Conservation (phyloP, 2,113 vertebrate species). For the Ceyx melanurus region DNA sequence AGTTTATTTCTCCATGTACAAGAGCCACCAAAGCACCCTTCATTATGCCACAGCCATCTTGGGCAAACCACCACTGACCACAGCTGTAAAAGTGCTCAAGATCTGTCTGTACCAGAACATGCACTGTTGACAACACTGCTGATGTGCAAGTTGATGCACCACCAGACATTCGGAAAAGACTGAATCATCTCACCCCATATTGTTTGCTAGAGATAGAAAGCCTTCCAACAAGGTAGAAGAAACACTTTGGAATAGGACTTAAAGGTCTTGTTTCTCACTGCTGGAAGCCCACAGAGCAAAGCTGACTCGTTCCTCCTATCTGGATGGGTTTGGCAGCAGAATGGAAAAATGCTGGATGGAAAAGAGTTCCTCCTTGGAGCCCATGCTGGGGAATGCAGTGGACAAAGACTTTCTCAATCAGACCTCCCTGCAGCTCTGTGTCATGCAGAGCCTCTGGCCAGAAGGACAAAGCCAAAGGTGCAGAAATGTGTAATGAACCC, state of each 20-base stretch:
- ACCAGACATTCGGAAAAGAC: neutral
- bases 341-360: neutral
- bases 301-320: neutral
- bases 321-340: slow-evolving; percentile 45
- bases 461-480: neutral
- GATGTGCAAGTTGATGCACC: neutral
- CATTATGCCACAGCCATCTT: neutral
- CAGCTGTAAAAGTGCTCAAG: accelerated
- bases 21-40: neutral
- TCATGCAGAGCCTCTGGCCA: neutral
- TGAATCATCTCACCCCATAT: neutral
- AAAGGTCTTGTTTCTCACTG: neutral
- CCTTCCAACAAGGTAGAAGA: neutral
- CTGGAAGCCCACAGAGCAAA: neutral
- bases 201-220: neutral
- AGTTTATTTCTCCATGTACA: neutral
- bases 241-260: neutral
- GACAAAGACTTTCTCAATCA: neutral
- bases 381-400: neutral
- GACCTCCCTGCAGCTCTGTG: slow-evolving; percentile 27
- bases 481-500: neutral
- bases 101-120: accelerated
- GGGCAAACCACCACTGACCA: neutral
- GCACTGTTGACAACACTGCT: neutral
- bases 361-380: slow-evolving; percentile 28